A percentile compares a stretch with the other conserved stretches of the same genome.
phyloP scores from a whole-genome alignment of 2,113 vertebrate species.

The Nesoenas mayeri region DNA sequence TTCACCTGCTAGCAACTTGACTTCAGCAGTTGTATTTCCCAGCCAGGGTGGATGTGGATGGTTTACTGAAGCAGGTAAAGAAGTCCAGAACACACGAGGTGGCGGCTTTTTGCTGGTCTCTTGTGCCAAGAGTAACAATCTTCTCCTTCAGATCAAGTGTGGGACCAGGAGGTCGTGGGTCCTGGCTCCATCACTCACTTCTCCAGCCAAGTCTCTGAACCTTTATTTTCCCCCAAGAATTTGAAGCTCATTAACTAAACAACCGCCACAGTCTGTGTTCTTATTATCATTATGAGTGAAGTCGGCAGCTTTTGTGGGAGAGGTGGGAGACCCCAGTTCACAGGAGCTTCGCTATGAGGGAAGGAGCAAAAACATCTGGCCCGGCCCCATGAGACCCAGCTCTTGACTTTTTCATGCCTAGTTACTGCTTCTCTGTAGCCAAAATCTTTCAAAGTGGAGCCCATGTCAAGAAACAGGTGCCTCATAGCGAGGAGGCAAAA shows the following conservation, averaged over 20 bases:
- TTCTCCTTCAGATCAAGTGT: not conserved
- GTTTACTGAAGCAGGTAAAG: not conserved
- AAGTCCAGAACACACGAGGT: not conserved
- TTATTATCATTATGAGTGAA: not conserved
- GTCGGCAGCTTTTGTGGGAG: constrained; percentile 46
- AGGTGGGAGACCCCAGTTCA: not conserved
- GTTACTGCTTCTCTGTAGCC: not conserved
- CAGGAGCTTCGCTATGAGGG: not conserved
- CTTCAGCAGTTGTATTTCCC: not conserved
- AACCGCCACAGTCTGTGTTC: not conserved
- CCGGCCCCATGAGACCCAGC: not conserved
- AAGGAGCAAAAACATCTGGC: not conserved
- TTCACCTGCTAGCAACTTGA: not conserved
- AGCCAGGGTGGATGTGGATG: not conserved
- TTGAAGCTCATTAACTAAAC: not conserved
- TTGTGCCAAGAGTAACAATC: not conserved
- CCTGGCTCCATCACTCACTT: not conserved
- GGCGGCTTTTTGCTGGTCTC: not conserved
- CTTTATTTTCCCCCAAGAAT: not conserved
- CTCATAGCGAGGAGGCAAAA: not conserved
- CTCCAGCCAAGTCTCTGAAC: not conserved
- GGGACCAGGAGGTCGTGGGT: not conserved
- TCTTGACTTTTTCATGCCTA: not conserved
- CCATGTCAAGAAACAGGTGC: not conserved
- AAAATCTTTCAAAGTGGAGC: not conserved